Evolutionary conservation across 2,113 vertebrate species (phyloP).

Genomic region (Agapornis roseicollis): DNA sequence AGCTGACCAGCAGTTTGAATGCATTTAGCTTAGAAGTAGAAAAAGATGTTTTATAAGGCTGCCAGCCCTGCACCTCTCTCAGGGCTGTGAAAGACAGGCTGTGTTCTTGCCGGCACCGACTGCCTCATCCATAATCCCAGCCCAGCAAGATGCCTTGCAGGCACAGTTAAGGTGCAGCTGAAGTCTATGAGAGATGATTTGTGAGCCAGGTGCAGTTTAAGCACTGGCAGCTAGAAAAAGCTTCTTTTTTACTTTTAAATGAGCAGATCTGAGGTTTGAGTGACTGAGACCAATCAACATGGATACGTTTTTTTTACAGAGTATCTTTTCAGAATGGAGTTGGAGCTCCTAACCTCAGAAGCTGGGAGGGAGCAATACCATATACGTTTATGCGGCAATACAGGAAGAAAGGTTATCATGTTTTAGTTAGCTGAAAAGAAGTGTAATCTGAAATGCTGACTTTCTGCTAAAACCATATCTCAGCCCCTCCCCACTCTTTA

Average conservation of each 20-base stretch:
- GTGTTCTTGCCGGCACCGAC: slow-evolving; percentile 6
- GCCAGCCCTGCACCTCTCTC: not conserved
- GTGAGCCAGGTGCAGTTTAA: slow-evolving; percentile 49
- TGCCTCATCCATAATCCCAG: not conserved
- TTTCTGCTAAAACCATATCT: slow-evolving; percentile 24
- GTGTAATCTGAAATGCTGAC: not conserved
- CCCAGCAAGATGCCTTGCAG: not conserved
- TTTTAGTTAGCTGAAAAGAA: not conserved
- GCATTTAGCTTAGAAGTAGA: not conserved
- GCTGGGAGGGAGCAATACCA: not conserved
- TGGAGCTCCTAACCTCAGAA: slow-evolving; percentile 12
- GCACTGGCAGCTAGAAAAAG: slow-evolving; percentile 7
- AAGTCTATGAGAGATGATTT: slow-evolving; percentile 30
- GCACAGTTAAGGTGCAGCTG: not conserved
- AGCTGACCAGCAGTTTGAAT: not conserved
- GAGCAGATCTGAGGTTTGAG: not conserved
- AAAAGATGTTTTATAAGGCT: slow-evolving; percentile 19
- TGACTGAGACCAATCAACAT: not conserved
- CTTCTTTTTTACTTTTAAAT: not conserved
- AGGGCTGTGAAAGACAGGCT: slow-evolving; percentile 48
- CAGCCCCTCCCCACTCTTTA: not conserved
- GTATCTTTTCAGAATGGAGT: not conserved
- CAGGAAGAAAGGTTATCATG: slow-evolving; percentile 18
- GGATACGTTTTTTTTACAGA: not conserved
- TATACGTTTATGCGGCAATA: not conserved